Evolutionary conservation across 1,140 invertebrate species (phyloP).

Genomic region (Lasaia peninsularis): DNA sequence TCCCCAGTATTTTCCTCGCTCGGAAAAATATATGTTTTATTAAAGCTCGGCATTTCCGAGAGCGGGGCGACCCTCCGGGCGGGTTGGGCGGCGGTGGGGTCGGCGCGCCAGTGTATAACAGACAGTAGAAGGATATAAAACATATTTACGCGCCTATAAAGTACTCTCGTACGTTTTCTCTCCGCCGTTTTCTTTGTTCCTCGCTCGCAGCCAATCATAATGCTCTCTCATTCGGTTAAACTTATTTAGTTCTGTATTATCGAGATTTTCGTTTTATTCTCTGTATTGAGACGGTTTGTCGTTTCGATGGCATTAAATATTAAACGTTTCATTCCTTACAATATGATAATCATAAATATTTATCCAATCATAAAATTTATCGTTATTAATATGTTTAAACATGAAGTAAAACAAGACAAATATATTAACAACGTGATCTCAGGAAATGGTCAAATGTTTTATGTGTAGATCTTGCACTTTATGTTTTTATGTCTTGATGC

Average conservation of each 20-base stretch:
- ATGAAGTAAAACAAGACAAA: too few species aligned
- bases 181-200: slow-evolving; percentile 76
- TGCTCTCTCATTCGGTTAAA: slow-evolving; percentile 75
- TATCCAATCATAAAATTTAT: too few species aligned
- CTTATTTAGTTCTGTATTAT: slow-evolving; percentile 74
- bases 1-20: slow-evolving; percentile 76
- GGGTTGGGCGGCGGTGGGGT: slow-evolving; percentile 42
- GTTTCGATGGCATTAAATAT: slow-evolving; percentile 1
- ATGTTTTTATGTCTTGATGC: too few species aligned
- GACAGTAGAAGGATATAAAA: slow-evolving; percentile 76
- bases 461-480: too few species aligned
- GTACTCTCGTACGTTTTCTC: slow-evolving; percentile 74
- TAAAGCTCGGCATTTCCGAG: slow-evolving; percentile 77
- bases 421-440: too few species aligned
- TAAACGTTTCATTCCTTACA: neutral
- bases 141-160: slow-evolving; percentile 77
- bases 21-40: slow-evolving; percentile 77
- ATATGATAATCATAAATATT: neutral
- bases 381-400: too few species aligned
- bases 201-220: slow-evolving; percentile 72
- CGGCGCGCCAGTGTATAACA: slow-evolving; percentile 72
- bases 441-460: too few species aligned
- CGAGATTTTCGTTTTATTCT: slow-evolving; percentile 64
- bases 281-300: slow-evolving; percentile 18
- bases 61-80: slow-evolving; percentile 65